Base-by-base conservation (phyloP, 2,888 invertebrate genomes). In the Drosophila anomalata region DNA sequence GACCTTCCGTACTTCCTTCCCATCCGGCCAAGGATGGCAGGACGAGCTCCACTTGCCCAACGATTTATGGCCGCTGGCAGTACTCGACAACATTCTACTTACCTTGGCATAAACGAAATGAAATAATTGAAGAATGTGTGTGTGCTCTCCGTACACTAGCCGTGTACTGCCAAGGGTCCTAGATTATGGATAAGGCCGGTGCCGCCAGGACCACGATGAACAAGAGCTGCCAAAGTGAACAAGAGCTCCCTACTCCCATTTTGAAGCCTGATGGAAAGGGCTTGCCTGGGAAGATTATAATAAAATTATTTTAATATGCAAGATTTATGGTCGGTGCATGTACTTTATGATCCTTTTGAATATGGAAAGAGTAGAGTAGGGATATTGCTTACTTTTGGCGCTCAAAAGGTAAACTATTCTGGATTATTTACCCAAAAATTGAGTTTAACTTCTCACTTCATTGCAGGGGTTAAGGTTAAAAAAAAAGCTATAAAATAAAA, bases 21-120 rank as follows among this genome's bases (percentile, higher is more conserved):
- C 22, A 20, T 24, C 14, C 26, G 14, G 24, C 9, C 48, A 29
- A 26, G 48, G 48, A 33, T 52, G 52, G 53, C 56, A 66, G 67
- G 72, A 62, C 67, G 62, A 63, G 72, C 51, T 29, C 9, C 29
- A 51, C 50, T 55, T 65, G 66, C 61, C 51, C 48, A 67, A 62
- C 68, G 77, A 82, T 79, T 82, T 82, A 82, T 82, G 66, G 66
- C 79, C 75, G 58, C 39, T 42, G 70, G 73, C 66, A 52, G 47
- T 11, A 47, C 61, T 62, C 61, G 41, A 42, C 61, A 58, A 62
- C 65, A 65, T 53, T 55, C 50, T 59, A 46, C 59, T 62, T 62
- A 62, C 61, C 54, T 54, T 41, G 71, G 44, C 69, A 65, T 59
- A 60, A 72, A 46, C 70, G 53, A 68, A 73, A 73, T 76, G 63